These are phyloP conservation scores for Picus viridis DNA, from an alignment of 2,797 vertebrate species.

Conservation along the genomic window DNA sequence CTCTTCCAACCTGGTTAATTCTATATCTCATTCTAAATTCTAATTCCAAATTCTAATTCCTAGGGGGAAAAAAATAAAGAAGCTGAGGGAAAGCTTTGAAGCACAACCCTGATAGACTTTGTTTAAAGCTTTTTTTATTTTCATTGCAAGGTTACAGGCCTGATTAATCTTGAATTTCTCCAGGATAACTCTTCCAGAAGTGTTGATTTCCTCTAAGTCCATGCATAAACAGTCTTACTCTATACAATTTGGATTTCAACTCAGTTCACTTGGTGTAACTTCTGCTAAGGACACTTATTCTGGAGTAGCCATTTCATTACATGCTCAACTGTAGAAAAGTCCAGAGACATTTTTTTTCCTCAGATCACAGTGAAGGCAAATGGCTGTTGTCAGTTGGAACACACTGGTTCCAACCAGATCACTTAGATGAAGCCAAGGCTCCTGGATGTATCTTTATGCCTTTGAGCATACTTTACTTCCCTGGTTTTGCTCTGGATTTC, in stretches of 20 bases:
- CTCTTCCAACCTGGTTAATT: too few species aligned
- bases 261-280: not conserved
- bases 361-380: not conserved
- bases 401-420: not conserved
- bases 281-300: not conserved
- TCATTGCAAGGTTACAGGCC: not conserved
- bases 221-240: not conserved
- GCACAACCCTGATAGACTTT: not conserved
- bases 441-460: not conserved
- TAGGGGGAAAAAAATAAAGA: not conserved
- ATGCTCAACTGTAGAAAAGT: not conserved
- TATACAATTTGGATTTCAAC: not conserved
- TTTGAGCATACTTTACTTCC: not conserved
- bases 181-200: not conserved
- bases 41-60: too few species aligned
- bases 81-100: not conserved
- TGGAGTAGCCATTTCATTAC: not conserved
- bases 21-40: too few species aligned
- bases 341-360: not conserved
- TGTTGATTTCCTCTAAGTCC: not conserved
- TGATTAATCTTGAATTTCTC: not conserved
- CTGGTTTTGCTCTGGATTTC: not conserved
- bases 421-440: not conserved
- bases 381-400: not conserved
- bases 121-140: not conserved